phyloP scores from a whole-genome alignment of 1,140 invertebrate genomes.

The Cyclina sinensis region DNA sequence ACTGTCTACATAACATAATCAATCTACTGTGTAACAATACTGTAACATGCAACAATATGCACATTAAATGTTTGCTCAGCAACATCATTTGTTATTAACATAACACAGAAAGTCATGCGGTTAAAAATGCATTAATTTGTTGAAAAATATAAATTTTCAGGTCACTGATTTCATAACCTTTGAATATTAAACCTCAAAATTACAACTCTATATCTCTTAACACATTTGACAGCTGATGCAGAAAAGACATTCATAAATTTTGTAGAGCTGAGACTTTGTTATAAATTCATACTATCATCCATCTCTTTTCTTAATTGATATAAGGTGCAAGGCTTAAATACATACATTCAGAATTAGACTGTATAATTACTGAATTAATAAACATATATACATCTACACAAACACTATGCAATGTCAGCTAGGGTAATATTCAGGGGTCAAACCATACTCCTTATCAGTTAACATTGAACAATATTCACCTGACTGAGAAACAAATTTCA shows the following conservation, averaged over 20 bases:
- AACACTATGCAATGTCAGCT: background rate
- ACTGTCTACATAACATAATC: background rate
- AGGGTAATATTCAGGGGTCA: conserved; percentile 47
- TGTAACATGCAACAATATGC: background rate
- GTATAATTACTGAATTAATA: too few relatives aligned
- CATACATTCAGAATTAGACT: background rate
- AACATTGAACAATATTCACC: too few relatives aligned
- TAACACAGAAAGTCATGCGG: background rate
- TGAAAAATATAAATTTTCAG: background rate
- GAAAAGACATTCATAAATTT: too few relatives aligned
- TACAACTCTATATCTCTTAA: too few relatives aligned
- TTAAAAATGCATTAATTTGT: background rate
- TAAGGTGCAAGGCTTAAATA: background rate
- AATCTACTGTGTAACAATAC: background rate
- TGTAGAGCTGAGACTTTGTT: too few relatives aligned
- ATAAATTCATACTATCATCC: too few relatives aligned
- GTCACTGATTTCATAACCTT: background rate
- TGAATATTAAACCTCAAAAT: too few relatives aligned
- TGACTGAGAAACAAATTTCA: background rate
- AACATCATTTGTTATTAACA: background rate
- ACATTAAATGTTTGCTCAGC: background rate
- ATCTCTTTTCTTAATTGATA: too few relatives aligned
- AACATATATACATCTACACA: background rate
- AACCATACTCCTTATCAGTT: background rate
- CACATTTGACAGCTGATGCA: too few relatives aligned